A percentile compares a stretch with the other conserved stretches of the same genome.
These are phyloP conservation scores for Botia almorhae DNA, from an alignment of 2,797 vertebrate genomes.

Conservation along the genomic window DNA sequence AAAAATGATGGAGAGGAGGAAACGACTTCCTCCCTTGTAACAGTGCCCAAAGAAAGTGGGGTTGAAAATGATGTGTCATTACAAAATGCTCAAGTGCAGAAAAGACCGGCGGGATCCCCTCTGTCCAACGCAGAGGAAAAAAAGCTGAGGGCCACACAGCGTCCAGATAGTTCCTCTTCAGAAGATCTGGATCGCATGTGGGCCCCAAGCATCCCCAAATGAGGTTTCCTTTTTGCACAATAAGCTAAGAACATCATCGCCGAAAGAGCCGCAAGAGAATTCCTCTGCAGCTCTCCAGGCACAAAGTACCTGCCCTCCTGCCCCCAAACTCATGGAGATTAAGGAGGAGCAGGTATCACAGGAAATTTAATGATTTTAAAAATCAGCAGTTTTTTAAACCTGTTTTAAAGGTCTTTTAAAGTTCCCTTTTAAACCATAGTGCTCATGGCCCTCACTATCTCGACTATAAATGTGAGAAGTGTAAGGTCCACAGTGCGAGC, in stretches of 20 bases:
- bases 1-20: neutral
- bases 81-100: too few relatives aligned
- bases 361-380: neutral
- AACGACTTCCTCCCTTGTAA: neutral
- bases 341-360: slow-evolving; percentile 18
- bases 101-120: too few relatives aligned
- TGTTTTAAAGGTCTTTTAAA: neutral
- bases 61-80: too few relatives aligned
- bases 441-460: slow-evolving; percentile 33
- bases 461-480: neutral
- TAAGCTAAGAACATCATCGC: neutral
- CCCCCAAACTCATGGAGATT: neutral
- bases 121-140: too few relatives aligned
- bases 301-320: fast-evolving
- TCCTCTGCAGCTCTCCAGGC: neutral
- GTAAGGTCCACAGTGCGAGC: neutral
- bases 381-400: neutral
- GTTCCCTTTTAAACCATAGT: neutral
- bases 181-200: neutral
- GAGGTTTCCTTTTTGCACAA: neutral
- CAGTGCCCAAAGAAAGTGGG: too few relatives aligned
- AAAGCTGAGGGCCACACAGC: too few relatives aligned
- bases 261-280: neutral
- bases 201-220: neutral
- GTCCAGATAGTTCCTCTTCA: neutral